phyloP scores from a whole-genome alignment of 2,113 vertebrate genomes.

The Neolamprologus fasciatus region DNA sequence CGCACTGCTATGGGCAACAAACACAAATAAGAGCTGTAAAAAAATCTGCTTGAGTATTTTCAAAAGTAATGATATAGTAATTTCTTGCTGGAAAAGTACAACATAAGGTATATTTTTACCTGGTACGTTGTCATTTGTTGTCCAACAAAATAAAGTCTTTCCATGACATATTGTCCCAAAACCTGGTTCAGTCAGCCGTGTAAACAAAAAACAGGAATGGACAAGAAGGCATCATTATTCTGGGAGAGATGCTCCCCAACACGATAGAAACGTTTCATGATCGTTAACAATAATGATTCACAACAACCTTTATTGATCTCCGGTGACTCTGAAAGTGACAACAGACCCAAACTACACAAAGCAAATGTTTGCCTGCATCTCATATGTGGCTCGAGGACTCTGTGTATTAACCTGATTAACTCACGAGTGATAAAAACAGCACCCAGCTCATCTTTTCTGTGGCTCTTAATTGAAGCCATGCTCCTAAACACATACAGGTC shows the following conservation, averaged over 20 bases:
- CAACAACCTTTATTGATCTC: not conserved
- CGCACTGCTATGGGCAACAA: not conserved
- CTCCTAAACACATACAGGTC: not conserved
- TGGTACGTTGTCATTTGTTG: not conserved
- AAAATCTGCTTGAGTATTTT: not conserved
- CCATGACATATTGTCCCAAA: not conserved
- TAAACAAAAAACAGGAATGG: fast-evolving
- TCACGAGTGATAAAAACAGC: not conserved
- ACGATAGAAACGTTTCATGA: not conserved
- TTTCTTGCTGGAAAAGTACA: not conserved
- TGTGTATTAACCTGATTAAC: not conserved
- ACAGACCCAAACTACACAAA: not conserved
- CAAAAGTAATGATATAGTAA: not conserved
- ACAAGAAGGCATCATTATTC: not conserved
- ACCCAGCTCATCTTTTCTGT: not conserved
- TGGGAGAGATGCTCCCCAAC: not conserved
- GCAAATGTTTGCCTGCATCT: not conserved
- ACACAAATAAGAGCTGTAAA: not conserved
- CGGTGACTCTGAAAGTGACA: fast-evolving
- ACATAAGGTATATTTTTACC: fast-evolving
- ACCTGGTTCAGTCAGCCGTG: not conserved
- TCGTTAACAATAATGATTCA: not conserved
- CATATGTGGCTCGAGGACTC: not conserved
- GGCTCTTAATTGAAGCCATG: not conserved
- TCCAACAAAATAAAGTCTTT: not conserved